Conservation (phyloP, 2,888 invertebrate species). For the Aporophyla lueneburgensis region DNA sequence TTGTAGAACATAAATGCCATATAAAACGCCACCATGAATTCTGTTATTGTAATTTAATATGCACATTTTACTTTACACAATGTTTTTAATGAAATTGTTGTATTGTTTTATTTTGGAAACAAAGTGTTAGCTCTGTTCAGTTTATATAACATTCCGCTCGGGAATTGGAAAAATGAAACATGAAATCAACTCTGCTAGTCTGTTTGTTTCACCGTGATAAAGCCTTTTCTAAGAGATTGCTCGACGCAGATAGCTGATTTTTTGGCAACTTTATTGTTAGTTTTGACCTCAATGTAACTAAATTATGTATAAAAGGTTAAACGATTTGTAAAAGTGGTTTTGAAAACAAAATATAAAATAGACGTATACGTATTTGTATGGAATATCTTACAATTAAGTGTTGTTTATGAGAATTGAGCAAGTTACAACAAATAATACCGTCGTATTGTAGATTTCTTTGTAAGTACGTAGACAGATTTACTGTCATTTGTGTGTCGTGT, state of each 20-base stretch:
- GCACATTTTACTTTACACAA: constrained; percentile 22
- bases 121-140: constrained; percentile 42
- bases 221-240: constrained; percentile 42
- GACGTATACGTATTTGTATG: neutral
- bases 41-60: constrained; percentile 44
- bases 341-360: constrained; percentile 28
- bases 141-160: constrained; percentile 40
- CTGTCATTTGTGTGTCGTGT: constrained; percentile 6
- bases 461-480: constrained; percentile 10
- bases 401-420: constrained; percentile 20
- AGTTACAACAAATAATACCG: neutral
- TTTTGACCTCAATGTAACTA: constrained; percentile 38
- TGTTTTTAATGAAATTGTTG: constrained; percentile 49
- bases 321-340: constrained; percentile 27
- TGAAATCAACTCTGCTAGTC: constrained; percentile 50
- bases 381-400: constrained; percentile 1
- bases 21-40: constrained; percentile 22
- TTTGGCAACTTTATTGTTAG: constrained; percentile 42
- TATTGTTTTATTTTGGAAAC: constrained; percentile 47
- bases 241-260: constrained; percentile 36
- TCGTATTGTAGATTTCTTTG: constrained; percentile 14
- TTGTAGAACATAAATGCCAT: constrained; percentile 32
- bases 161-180: constrained; percentile 61
- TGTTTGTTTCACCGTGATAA: constrained; percentile 45
- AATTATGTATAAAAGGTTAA: constrained; percentile 37